A percentile compares a stretch with the other conserved stretches of the same genome.
These are phyloP conservation scores for Rousettus leschenaultii DNA, from an alignment of 2,113 vertebrate genomes.

Conservation along the genomic window DNA sequence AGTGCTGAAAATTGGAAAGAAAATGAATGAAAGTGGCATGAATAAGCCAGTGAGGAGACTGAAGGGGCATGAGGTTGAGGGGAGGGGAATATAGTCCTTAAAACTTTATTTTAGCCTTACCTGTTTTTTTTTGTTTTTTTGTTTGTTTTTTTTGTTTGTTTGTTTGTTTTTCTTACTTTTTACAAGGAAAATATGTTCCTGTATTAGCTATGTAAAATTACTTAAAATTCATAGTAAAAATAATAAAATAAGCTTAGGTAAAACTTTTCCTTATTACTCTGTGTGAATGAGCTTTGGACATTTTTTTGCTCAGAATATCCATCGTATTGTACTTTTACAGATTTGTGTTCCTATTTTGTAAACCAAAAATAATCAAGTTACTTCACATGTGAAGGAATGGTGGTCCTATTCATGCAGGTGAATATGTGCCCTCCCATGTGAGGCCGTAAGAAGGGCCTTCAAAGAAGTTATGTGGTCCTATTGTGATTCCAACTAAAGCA, in stretches of 20 bases:
- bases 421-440: neutral
- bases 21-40: neutral
- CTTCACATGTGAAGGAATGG: neutral
- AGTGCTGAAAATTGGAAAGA: neutral
- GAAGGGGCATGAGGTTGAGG: too few species aligned
- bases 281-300: neutral
- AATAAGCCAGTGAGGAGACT: neutral
- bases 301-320: neutral
- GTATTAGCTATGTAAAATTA: neutral
- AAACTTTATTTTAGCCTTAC: neutral
- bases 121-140: neutral
- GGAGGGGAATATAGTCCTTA: neutral
- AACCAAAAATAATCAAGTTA: neutral
- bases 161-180: neutral
- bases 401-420: neutral
- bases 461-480: neutral
- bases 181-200: neutral
- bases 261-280: neutral
- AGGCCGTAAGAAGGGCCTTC: neutral
- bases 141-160: too few species aligned
- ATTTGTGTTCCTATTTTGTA: neutral
- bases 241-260: neutral
- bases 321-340: neutral
- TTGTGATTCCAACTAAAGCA: neutral
- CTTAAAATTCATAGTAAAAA: slow-evolving; percentile 25